phyloP scores from a whole-genome alignment of 2,888 invertebrate genomes.

The Diplolepis rosae region DNA sequence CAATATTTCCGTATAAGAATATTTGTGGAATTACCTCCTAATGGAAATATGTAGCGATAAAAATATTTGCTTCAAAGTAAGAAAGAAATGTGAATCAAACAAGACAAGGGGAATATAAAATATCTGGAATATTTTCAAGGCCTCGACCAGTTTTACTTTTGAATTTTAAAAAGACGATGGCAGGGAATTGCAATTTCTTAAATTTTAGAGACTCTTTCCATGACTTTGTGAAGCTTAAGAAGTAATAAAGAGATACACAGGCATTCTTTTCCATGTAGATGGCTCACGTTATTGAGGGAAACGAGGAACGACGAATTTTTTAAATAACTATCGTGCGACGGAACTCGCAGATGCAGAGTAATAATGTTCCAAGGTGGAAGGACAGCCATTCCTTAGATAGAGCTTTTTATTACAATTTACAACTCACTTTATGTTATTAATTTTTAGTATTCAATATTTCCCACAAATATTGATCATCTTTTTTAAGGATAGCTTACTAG shows the following conservation, averaged over 20 bases:
- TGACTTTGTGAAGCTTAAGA: slow-evolving; percentile 9
- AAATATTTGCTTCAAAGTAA: background rate
- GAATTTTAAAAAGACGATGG: background rate
- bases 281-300: slow-evolving; percentile 3
- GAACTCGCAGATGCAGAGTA: slow-evolving; percentile 47
- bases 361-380: slow-evolving; percentile 7
- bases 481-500: too few species aligned
- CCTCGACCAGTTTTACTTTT: background rate
- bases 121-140: background rate
- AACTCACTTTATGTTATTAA: too few species aligned
- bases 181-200: slow-evolving; percentile 19
- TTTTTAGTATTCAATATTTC: too few species aligned
- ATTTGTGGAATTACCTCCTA: too few species aligned
- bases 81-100: slow-evolving; percentile 20
- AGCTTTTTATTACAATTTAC: too few species aligned
- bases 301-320: slow-evolving; percentile 45
- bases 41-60: background rate
- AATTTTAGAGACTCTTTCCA: slow-evolving; percentile 10
- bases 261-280: slow-evolving; percentile 28
- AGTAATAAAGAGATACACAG: slow-evolving; percentile 23
- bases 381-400: background rate
- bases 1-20: too few species aligned
- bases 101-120: background rate
- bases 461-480: too few species aligned
- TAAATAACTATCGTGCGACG: slow-evolving; percentile 44